Base-by-base conservation (phyloP, 2,113 vertebrate genomes). In the Narcine bancroftii region DNA sequence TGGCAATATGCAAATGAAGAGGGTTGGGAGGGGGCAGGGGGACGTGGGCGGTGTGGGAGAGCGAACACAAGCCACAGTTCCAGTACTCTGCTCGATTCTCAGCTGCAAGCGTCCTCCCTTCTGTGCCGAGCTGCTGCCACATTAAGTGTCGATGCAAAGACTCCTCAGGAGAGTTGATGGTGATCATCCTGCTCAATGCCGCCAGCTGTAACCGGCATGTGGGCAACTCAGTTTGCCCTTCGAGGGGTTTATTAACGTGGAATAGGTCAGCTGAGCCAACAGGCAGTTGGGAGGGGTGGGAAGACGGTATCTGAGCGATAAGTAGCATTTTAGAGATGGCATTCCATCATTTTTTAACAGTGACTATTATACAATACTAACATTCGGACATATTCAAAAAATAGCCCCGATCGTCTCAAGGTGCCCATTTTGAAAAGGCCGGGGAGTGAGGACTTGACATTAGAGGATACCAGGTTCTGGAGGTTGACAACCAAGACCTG, bases 311-410 rank as follows among this genome's bases (percentile, higher is more conserved):
- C 56, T 91, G 19, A 26, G 63, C 26, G 21, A 33, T 26, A 91
- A 42, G 65, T 69, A 69, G 89, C 60, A 91, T 66, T 69, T 66
- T 91, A 69, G 89, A 65, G 63, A 91, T 66, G 39, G 39, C 45
- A 33, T 26, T 47, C 36, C 63, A 66, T 91, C 65, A 42, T 36
- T 91, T 77, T n/a, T 91, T 13, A 66, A 89, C 56, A 69, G 33
- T 69, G 39, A 91, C 3, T 91, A 91, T 91, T 66, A 89, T 89
- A 91, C 63, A 91, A 91, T 91, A 69, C 65, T 26, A 91, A 69
- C 89, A 69, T 91, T 91, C 89, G 24, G 56, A 91, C 36, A 45
- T 66, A 36, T 85, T 85, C 33, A 42, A 50, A 63, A 69, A 65
- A 69, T 45, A 91, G 89, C 89, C 89, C 50, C 45, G 47, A 29